Base-by-base conservation (phyloP, 2,113 vertebrate genomes). In the Labeo catla region DNA sequence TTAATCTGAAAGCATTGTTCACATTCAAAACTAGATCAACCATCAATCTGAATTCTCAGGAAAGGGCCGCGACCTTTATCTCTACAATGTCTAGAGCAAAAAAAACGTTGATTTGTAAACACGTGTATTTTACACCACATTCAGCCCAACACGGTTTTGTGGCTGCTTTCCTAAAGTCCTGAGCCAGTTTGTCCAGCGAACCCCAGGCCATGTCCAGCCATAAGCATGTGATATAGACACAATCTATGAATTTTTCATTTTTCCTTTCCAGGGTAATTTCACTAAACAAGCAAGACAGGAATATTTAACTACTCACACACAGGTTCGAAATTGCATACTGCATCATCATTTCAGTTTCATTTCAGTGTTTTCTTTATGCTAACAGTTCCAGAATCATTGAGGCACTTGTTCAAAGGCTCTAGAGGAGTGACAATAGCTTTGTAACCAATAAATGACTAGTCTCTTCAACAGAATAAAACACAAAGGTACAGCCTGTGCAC, bases 1-100 rank as follows among this genome's bases (percentile, higher is more conserved):
- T 47, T 70, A 21, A 52, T 52, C 81, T n/a, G 3, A 66, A 83
- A 16, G 57, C 81, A 83, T 70, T 54, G 81, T 82, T 70, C 12
- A 47, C 1, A 4, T 59, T 79, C 34, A 39, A 39, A 57, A 79
- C 39, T 15, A 0, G 4, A 65, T 47, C 2, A 63, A 23, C 12
- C 11, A 21, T 15, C 39, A 47, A 28, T 13, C 36, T 78, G 19
- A 21, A 61, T 23, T 23, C 36, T 19, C 39, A 65, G 57, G 78
- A 81, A 47, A 81, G 43, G n/a, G n/a, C 78, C 4, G 45, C 1
- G 19, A 28, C 45, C 11, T 8, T 23, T 45, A 74, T 23, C 6
- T 15, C 9, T 61, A 8, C 57, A 61, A 9, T 61, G 57, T 8
- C 57, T 59, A 21, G 6, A 23, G 21, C 21, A 49, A 3, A 49